Evolutionary conservation across 2,888 invertebrate genomes (phyloP), one percentile per base, ranked within the genome.

Genomic region (Ellobium chinense): DNA sequence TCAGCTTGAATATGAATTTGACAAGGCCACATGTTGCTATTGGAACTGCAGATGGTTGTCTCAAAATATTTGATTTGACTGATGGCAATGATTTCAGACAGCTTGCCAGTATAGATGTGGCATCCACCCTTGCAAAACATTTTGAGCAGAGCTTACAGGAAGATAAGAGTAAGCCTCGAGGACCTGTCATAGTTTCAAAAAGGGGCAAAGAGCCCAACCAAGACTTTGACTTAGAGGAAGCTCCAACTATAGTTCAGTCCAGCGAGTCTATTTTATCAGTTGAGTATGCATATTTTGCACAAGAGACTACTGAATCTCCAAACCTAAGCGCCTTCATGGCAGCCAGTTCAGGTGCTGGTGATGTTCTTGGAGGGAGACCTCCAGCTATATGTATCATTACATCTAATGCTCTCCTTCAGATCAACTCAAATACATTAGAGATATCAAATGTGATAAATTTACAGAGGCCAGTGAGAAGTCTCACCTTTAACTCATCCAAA

Each of bases 81-180:
- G 91, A 91, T 83, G 89, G 90, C 5, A 90, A 91, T 80, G 88
- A 87, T 27, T 92, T 92, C 78, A 76, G 91, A 29, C 87, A 88
- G 80, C 85, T 92, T 12, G 86, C 90, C 82, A 89, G 89, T 60
- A 36, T 90, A 60, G 89, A 91, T 85, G 85, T 89, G 2, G 83
- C 58, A 18, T 46, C 37, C 46, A 29, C 24, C 54, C n/a, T 79
- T n/a, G 27, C 37, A 31, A 79, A 73, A n/a, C 9, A 36, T 0
- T 36, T 54, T 65, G 65, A 72, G n/a, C 56, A n/a, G 7, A 37
- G 24, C 24, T 37, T 3, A 3, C 5, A 24, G 4, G 14, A 12
- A 36, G n/a, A 72, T 27, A 60, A 34, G 24, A 60, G 9, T 12
- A n/a, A 37, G 14, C 36, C 56, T 24, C 24, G 34, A 14, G 36